These are phyloP conservation scores for Papilio xuthus DNA, from an alignment of 1,140 invertebrate genomes.

Conservation along the genomic window DNA sequence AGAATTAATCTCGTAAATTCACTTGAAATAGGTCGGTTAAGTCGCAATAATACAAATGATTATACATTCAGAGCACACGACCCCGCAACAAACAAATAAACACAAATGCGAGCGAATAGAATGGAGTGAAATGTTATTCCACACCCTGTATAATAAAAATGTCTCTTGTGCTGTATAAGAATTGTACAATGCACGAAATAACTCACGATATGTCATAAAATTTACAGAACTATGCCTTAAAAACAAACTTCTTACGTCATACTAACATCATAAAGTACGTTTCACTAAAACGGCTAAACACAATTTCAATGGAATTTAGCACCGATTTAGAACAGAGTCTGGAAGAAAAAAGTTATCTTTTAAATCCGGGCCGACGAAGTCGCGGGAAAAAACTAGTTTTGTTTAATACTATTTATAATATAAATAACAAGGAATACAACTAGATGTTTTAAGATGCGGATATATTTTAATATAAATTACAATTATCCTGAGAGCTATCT, in stretches of 20 bases:
- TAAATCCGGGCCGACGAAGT: too few relatives aligned
- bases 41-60: conserved; percentile 35
- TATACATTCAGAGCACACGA: conserved; percentile 44
- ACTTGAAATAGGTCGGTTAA: background rate
- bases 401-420: too few relatives aligned
- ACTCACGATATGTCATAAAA: background rate
- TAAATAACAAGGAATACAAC: too few relatives aligned
- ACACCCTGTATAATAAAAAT: conserved; percentile 61
- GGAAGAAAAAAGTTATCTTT: too few relatives aligned
- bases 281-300: too few relatives aligned
- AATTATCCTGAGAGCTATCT: conserved; percentile 40
- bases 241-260: too few relatives aligned
- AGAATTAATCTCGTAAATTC: background rate
- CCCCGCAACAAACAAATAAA: conserved; percentile 58
- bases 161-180: conserved; percentile 45
- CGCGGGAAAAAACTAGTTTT: too few relatives aligned
- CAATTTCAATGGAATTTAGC: too few relatives aligned
- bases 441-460: too few relatives aligned
- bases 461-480: background rate
- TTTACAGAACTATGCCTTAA: too few relatives aligned
- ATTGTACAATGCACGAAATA: conserved; percentile 7
- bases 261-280: too few relatives aligned
- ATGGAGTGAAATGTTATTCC: conserved; percentile 60
- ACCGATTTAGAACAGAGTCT: too few relatives aligned
- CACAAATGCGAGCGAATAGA: conserved; percentile 60